Conservation (phyloP, 2,888 invertebrate species). For the Calameuta filiformis region DNA sequence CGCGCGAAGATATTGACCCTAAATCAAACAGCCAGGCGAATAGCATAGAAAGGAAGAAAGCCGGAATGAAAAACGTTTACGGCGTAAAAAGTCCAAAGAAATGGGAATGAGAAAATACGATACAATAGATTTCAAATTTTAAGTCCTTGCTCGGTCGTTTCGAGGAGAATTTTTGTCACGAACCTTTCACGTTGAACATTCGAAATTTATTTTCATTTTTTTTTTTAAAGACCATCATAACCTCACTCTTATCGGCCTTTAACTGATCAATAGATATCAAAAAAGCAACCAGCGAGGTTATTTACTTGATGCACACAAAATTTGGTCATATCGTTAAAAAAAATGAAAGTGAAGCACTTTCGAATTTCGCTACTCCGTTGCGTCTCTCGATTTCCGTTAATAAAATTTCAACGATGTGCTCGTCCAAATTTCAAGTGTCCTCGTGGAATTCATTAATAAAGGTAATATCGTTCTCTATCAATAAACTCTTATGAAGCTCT, state of each 20-base stretch:
- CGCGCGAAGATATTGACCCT: neutral
- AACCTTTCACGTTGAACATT: neutral
- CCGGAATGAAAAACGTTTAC: neutral
- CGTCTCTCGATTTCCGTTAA: neutral
- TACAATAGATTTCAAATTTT: neutral
- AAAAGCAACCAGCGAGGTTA: neutral
- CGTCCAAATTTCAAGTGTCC: neutral
- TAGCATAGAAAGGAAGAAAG: neutral
- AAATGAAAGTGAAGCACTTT: neutral
- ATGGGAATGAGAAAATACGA: neutral
- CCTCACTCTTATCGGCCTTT: neutral
- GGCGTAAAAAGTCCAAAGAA: neutral
- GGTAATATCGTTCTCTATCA: neutral
- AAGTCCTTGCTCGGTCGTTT: neutral
- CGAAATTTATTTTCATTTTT: neutral
- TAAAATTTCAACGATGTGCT: neutral
- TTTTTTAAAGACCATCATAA: neutral
- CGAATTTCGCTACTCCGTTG: neutral
- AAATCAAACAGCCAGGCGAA: neutral
- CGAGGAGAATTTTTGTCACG: neutral
- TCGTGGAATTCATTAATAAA: neutral
- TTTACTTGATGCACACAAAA: neutral
- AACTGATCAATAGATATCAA: neutral
- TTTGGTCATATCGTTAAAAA: no score
- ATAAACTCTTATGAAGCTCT: neutral